Conservation (phyloP, 64 coral and sea anemone species). For the Orbicella faveolata region DNA sequence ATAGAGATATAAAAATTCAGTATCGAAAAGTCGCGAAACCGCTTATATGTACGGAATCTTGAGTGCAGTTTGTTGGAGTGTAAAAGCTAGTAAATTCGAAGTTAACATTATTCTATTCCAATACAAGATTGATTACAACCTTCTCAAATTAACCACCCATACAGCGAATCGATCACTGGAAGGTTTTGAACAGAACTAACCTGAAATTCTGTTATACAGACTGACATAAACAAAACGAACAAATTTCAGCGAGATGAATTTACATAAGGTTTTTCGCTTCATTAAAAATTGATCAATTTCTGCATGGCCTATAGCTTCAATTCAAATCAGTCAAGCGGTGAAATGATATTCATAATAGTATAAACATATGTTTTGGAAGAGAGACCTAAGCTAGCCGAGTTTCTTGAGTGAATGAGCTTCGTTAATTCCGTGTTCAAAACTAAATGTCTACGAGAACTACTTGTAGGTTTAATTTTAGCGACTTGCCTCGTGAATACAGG, state of each 20-base stretch:
- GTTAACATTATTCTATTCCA: background rate
- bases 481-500: background rate
- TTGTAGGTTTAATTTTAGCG: background rate
- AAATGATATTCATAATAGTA: background rate
- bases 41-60: background rate
- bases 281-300: slow-evolving; percentile 34
- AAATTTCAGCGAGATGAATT: background rate
- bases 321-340: background rate
- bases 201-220: background rate
- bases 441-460: background rate
- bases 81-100: too few relatives aligned
- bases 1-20: background rate
- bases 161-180: background rate
- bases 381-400: background rate
- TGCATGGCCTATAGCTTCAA: background rate
- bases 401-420: background rate
- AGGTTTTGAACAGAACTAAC: background rate
- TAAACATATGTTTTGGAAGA: background rate
- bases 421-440: background rate
- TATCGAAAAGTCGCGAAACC: background rate
- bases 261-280: slow-evolving; percentile 8
- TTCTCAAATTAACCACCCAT: slow-evolving; percentile 34
- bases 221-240: background rate
- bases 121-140: slow-evolving; percentile 17
- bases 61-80: background rate